Evolutionary conservation across 2,797 vertebrate genomes (phyloP), one percentile per base, ranked within the genome.

Genomic region (Poecile montanus): DNA sequence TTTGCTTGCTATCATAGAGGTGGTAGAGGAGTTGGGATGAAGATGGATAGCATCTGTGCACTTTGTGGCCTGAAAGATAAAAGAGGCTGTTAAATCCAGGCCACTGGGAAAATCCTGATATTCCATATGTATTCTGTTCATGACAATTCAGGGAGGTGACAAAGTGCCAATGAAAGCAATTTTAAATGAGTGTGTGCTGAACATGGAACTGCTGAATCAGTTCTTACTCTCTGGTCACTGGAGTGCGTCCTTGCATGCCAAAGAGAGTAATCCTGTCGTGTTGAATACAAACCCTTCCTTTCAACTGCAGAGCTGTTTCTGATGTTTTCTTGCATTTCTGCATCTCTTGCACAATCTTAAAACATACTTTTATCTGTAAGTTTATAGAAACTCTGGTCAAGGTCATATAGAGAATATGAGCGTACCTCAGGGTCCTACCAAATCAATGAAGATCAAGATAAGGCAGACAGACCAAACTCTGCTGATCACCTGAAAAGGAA

Each of bases 161-260:
- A 76, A 45, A 63, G 34, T 95, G 38, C 32, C 53, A 56, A 42
- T 18, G 23, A n/a, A 76, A 85, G 67, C 76, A 63, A 34, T 94
- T 94, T 77, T 67, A 88, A 71, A 63, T 82, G 29, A 87, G 8
- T 4, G 10, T 80, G 38, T 80, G 38, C 32, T 82, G 36, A 72
- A 45, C 21, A 11, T 85, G 48, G 62, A 95, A 48, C 53, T 92
- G 87, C 91, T 91, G 79, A 92, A 89, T 92, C 62, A 38, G 51
- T 67, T 85, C 29, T 67, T 90, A n/a, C 8, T 74, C 30, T 57
- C 29, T 54, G 51, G 58, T 82, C 67, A 47, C 44, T 4, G 8
- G 9, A 82, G 60, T 29, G 45, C 0, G 4, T 82, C 68, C 61
- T 85, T 85, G 77, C 34, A 16, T 82, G 67, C 50, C 54, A 62